Conservation (phyloP, 2,888 invertebrate genomes). For the Tineola bisselliella region DNA sequence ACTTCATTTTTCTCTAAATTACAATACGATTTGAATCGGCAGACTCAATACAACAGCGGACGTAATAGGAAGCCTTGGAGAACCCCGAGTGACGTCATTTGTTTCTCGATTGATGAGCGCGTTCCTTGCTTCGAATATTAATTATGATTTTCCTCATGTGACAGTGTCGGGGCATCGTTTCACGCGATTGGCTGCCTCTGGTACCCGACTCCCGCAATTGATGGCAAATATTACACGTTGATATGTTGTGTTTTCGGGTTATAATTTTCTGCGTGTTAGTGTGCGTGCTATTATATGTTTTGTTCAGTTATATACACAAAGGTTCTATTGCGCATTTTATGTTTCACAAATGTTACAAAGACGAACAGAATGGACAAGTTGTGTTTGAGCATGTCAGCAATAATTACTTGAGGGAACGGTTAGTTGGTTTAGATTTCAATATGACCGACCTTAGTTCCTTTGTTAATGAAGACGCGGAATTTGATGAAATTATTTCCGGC, state of each 20-base stretch:
- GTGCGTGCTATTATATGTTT: background rate
- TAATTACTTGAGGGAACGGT: background rate
- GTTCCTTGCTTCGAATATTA: slow-evolving; percentile 2
- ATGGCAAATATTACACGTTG: too few relatives aligned
- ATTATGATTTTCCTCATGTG: slow-evolving; percentile 4
- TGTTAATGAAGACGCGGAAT: background rate
- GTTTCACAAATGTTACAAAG: background rate
- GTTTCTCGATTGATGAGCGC: slow-evolving; percentile 6
- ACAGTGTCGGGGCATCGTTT: background rate
- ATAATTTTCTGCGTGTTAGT: slow-evolving; percentile 1
- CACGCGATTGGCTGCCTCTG: background rate
- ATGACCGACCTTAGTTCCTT: slow-evolving; percentile 1
- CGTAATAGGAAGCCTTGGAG: background rate
- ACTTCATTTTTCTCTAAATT: slow-evolving; percentile 12
- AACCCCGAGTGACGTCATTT: slow-evolving; percentile 4
- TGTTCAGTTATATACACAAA: slow-evolving; percentile 1
- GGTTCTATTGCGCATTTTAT: background rate
- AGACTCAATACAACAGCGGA: slow-evolving; percentile 1
- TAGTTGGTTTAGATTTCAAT: background rate
- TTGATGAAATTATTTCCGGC: background rate
- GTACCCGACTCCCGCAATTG: too few relatives aligned
- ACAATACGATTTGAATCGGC: background rate
- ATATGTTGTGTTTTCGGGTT: slow-evolving; percentile 8
- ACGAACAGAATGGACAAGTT: background rate
- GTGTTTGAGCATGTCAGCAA: background rate